These are phyloP conservation scores for Tetragonisca angustula DNA, from an alignment of 2,888 invertebrate species.

Conservation along the genomic window DNA sequence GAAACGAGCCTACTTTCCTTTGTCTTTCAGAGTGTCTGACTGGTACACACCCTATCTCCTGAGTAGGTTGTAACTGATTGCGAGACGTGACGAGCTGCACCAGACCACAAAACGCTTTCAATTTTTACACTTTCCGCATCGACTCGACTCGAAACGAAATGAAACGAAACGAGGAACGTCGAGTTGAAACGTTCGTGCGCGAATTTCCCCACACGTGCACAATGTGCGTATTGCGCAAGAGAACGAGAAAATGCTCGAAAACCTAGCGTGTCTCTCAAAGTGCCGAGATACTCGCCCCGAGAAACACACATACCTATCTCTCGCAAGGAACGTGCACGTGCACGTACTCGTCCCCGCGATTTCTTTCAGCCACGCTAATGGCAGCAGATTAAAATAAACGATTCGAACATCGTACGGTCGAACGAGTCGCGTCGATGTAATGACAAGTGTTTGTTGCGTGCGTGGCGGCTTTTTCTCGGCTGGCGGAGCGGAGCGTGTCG, in stretches of 20 bases:
- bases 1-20: too few species aligned
- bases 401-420: constrained; percentile 38
- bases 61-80: too few species aligned
- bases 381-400: constrained; percentile 54
- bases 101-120: too few species aligned
- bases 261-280: constrained; percentile 42
- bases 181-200: background rate
- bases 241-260: background rate
- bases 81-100: too few species aligned
- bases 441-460: constrained; percentile 49
- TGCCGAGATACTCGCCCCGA: constrained; percentile 29
- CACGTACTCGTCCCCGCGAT: constrained; percentile 1
- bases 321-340: too few species aligned
- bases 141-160: background rate
- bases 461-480: constrained; percentile 12
- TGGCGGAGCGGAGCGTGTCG: constrained; percentile 12
- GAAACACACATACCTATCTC: constrained; percentile 1
- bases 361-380: constrained; percentile 37
- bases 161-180: too few species aligned
- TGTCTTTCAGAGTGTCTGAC: too few species aligned
- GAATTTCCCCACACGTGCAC: background rate
- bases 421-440: constrained; percentile 37
- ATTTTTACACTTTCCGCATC: background rate
- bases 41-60: too few species aligned
- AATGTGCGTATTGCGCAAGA: background rate